Evolutionary conservation across 2,113 vertebrate species (phyloP), one percentile per base, ranked within the genome.

Genomic region (Dunckerocampus dactyliophorus): DNA sequence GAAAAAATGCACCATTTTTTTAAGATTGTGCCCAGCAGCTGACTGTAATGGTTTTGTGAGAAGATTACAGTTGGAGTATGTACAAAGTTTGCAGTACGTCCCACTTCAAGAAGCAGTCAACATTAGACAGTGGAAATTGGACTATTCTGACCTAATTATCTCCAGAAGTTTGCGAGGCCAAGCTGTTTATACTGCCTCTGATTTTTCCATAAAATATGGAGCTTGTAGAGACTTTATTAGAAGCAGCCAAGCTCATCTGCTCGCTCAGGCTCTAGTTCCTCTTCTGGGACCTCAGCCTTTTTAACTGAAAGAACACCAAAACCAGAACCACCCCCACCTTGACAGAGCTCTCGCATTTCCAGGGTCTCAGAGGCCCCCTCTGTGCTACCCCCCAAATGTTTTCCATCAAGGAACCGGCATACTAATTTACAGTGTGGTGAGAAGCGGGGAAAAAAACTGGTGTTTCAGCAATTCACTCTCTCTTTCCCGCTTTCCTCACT

Each of bases 371-470:
- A 69, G 70, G 65, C 74, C 76, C 74, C 59, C 62, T 66, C 43
- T 1, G 19, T 49, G 54, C 59, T 59, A 65, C 70, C 69, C 70
- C 64, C 58, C 55, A 17, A 79, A 85, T 87, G 81, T 82, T 84
- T 87, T 80, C 80, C 76, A 86, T 85, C 77, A 82, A 74, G 76
- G 58, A 72, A 62, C 66, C 58, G 8, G 77, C 59, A 57, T 57
- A 64, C 74, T 85, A 77, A 84, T 87, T 87, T 82, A 85, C 77
- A 76, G 72, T 81, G 84, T 51, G 82, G 82, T 72, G 79, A 81
- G 71, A 67, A 42, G 37, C 14, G 14, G 22, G 22, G 21, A 4
- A 75, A 77, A 69, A 80, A 83, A 76, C 65, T 77, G 72, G 50
- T 64, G 39, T 53, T 72, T 85, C 83, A 83, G 83, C 82, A 68